Evolutionary conservation across 2,113 vertebrate species (phyloP).

Genomic region (Cacatua alba): DNA sequence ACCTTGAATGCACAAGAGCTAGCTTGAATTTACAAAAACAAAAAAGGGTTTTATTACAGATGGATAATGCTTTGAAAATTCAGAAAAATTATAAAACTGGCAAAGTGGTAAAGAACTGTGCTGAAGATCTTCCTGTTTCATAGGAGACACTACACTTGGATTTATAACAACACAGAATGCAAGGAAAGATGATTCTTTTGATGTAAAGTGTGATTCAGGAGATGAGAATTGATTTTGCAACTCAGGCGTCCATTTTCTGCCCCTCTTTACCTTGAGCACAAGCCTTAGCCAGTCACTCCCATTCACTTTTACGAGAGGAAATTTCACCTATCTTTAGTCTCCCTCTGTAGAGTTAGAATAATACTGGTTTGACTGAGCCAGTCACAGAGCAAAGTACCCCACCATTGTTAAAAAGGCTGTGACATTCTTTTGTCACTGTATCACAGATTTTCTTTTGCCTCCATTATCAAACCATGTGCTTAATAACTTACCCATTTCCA

Average conservation of each 20-base stretch:
- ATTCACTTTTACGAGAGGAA: neutral
- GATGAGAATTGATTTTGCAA: neutral
- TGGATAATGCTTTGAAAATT: neutral
- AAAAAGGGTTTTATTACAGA: neutral
- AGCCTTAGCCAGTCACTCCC: neutral
- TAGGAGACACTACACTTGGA: neutral
- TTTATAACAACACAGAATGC: neutral
- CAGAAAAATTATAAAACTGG: conserved; percentile 13
- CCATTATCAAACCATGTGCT: neutral
- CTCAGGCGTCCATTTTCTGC: neutral
- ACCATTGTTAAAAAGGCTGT: neutral
- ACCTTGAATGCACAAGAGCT: neutral
- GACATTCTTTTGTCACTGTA: neutral
- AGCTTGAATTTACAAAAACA: neutral
- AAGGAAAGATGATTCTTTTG: neutral
- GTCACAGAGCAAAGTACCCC: neutral
- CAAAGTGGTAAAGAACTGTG: neutral
- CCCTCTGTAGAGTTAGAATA: neutral
- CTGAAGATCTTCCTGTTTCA: neutral
- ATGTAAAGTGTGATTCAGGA: neutral
- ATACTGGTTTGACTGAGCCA: neutral
- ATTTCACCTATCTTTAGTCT: neutral
- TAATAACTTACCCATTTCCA: neutral
- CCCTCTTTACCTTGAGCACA: neutral
- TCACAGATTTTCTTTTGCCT: neutral